Evolutionary conservation across 1,140 invertebrate species (phyloP).

Genomic region (Oreohelix idahoensis): DNA sequence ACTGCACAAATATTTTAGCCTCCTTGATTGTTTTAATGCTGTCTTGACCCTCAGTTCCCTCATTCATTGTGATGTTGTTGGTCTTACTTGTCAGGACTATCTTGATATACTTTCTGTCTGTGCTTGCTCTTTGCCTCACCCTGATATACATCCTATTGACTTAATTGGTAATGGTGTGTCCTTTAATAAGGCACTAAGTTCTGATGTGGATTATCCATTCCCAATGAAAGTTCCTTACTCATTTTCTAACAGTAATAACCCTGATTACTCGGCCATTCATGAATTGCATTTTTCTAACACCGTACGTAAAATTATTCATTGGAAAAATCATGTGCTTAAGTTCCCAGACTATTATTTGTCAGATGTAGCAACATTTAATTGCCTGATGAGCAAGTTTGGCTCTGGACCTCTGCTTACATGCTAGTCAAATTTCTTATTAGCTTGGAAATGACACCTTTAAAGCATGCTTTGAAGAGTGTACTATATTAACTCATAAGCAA

Average conservation of each 20-base stretch:
- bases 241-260: neutral
- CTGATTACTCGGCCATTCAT: neutral
- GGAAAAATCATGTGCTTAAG: too few species aligned
- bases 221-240: neutral
- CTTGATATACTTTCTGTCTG: neutral
- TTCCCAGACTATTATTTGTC: too few species aligned
- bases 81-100: neutral
- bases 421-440: too few species aligned
- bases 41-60: neutral
- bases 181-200: neutral
- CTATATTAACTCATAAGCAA: too few species aligned
- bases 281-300: neutral
- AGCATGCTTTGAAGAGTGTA: too few species aligned
- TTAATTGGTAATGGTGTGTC: neutral
- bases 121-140: neutral
- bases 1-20: neutral
- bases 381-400: too few species aligned
- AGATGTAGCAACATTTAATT: too few species aligned
- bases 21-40: neutral
- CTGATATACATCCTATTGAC: neutral
- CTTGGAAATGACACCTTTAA: too few species aligned
- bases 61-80: neutral
- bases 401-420: too few species aligned
- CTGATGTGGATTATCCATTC: neutral
- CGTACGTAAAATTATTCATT: too few species aligned